Conservation (phyloP, 1,140 invertebrate genomes). For the Lepidurus couesii region DNA sequence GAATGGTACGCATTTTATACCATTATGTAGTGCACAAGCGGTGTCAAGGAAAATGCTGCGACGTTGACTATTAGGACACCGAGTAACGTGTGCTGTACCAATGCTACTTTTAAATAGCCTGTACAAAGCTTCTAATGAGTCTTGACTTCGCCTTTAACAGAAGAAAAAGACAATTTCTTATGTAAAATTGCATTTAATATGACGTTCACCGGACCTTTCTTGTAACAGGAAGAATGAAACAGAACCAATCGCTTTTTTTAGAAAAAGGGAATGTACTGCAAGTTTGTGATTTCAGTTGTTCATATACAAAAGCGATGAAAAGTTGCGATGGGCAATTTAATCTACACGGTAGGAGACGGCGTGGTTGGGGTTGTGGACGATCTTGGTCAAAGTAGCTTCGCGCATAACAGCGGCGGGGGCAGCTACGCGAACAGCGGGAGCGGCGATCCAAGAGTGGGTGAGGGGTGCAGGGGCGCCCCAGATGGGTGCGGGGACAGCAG, state of each 20-base stretch:
- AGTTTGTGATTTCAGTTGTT: background rate
- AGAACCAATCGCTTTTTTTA: background rate
- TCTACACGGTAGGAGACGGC: slow-evolving; percentile 45
- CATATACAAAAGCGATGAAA: slow-evolving; percentile 2
- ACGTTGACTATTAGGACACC: no score
- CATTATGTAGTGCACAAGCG: no score
- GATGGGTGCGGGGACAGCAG: slow-evolving; percentile 4
- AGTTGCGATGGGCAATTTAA: slow-evolving; percentile 36
- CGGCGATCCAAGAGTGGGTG: slow-evolving; percentile 36
- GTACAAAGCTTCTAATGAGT: no score
- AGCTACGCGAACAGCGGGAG: slow-evolving; percentile 38
- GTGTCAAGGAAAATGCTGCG: no score
- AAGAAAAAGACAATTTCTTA: no score
- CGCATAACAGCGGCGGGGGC: slow-evolving; percentile 44
- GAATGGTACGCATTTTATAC: no score
- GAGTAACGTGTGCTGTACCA: no score
- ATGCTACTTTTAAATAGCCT: no score
- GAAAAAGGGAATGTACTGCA: background rate
- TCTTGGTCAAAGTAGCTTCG: slow-evolving; percentile 45
- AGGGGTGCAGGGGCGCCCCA: slow-evolving; percentile 27
- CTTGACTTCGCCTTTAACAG: no score
- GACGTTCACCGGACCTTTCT: background rate
- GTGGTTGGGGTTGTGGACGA: slow-evolving; percentile 46
- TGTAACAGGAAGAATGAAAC: background rate
- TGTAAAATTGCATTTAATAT: background rate